Evolutionary conservation across 2,888 invertebrate genomes (phyloP), one percentile per base, ranked within the genome.

Genomic region (Neocrepidodera transversa): DNA sequence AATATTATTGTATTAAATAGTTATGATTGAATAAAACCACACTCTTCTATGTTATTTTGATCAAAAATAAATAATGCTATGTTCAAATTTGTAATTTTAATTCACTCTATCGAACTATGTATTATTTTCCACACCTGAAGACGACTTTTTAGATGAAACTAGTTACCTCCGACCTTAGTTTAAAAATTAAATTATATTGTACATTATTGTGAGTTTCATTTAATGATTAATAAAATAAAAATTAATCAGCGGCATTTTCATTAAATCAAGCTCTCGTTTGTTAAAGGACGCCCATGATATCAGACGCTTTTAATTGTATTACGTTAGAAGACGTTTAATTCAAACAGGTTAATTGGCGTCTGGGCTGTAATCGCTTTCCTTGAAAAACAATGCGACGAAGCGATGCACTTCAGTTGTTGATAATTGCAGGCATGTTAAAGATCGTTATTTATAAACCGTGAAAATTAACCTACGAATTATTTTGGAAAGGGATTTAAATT

Each of bases 321-420:
- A 64, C 58, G 48, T 54, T 59, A 28, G 54, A 52, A 62, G 59
- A 60, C 61, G 36, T 60, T 59, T 64, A 64, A 56, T 59, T 58
- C 56, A 63, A 53, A 64, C 63, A 62, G 52, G 62, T 64, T 65
- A 64, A 64, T 65, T 58, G 63, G 52, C 32, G 60, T 60, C 50
- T 64, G 51, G 52, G 52, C 42, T 47, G 59, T 63, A 60, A 63
- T 58, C 56, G 58, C 43, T 62, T 54, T 59, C 58, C 57, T 54
- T 54, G 51, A 30, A 60, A 54, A 62, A 61, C 63, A 65, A 65
- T 55, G 60, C 42, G 43, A 54, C 49, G 50, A 57, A 60, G 47
- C 52, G 59, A 50, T 49, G 36, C 54, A 55, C 49, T 61, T 51
- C 30, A 61, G 52, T 63, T 60, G 49, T 54, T 40, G 58, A 53